phyloP scores from a whole-genome alignment of 2,797 vertebrate species.

The Macropodus opercularis region DNA sequence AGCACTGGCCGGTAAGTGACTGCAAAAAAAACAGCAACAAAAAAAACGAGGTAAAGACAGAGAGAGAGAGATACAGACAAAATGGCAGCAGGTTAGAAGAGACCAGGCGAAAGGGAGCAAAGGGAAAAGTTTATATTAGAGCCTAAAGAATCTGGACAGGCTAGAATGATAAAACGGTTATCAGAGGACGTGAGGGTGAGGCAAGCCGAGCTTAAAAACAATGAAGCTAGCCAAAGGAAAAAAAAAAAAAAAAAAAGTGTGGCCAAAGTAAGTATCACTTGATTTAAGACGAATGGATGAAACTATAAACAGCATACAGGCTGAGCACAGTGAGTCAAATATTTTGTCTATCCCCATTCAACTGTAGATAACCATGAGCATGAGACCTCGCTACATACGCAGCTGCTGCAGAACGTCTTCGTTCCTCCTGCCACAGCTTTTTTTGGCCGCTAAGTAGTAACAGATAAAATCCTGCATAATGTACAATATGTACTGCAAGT shows the following conservation, averaged over 20 bases:
- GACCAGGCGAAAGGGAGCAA: constrained; percentile 71
- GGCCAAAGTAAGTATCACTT: constrained; percentile 43
- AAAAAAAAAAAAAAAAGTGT: constrained; percentile 22
- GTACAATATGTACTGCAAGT: constrained; percentile 12
- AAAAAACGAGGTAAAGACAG: constrained; percentile 57
- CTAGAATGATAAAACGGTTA: constrained; percentile 63
- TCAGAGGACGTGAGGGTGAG: constrained; percentile 53
- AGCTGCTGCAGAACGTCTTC: neutral
- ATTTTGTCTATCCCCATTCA: constrained; percentile 17
- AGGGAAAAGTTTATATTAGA: constrained; percentile 60
- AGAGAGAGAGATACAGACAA: constrained; percentile 70
- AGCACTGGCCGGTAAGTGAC: constrained; percentile 88
- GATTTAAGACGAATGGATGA: constrained; percentile 64
- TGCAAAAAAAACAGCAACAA: constrained; percentile 66
- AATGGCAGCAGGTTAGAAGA: constrained; percentile 80
- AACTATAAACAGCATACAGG: constrained; percentile 62
- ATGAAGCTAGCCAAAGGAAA: constrained; percentile 44
- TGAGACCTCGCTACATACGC: neutral
- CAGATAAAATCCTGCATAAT: constrained; percentile 4
- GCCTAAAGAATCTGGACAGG: constrained; percentile 64
- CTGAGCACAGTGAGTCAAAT: constrained; percentile 56
- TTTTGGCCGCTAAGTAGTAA: constrained; percentile 38
- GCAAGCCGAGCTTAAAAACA: constrained; percentile 48
- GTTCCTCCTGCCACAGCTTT: constrained; percentile 4
- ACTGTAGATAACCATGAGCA: neutral